Conservation (phyloP, 2,888 invertebrate species). For the Therioaphis trifolii region DNA sequence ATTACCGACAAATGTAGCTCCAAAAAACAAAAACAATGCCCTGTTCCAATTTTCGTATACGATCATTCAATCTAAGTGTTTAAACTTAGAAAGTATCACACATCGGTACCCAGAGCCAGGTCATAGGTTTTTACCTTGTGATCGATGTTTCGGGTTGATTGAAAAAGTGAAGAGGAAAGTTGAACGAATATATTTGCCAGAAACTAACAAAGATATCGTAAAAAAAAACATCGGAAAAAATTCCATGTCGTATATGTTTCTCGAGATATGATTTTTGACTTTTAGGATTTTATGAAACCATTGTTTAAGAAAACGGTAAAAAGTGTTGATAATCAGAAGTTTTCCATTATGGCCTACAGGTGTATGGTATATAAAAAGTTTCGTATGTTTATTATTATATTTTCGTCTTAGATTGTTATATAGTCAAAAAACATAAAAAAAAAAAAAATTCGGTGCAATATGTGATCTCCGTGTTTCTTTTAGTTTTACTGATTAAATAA, state of each 20-base stretch:
- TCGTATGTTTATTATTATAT: too few species aligned
- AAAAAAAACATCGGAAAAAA: constrained; percentile 21
- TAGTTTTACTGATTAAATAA: too few species aligned
- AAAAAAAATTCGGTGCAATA: too few species aligned
- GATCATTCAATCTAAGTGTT: neutral
- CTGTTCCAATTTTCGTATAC: too few species aligned
- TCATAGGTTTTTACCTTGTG: neutral
- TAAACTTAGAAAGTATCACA: neutral
- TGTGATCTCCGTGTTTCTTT: too few species aligned
- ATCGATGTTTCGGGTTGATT: too few species aligned
- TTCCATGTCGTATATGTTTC: neutral
- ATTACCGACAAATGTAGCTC: too few species aligned
- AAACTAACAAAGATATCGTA: constrained; percentile 1
- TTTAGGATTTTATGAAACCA: neutral
- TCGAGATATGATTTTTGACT: constrained; percentile 5
- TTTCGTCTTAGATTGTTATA: too few species aligned
- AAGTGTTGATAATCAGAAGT: neutral
- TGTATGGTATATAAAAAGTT: constrained; percentile 12
- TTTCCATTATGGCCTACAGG: constrained; percentile 25
- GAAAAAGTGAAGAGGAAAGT: constrained; percentile 14
- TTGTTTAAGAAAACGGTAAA: constrained; percentile 7
- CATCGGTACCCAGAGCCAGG: neutral
- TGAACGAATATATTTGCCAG: constrained; percentile 5
- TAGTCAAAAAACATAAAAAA: too few species aligned
- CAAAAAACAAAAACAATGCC: too few species aligned